Evolutionary conservation across 2,113 vertebrate genomes (phyloP), one percentile per base, ranked within the genome.

Genomic region (Neotoma lepida): DNA sequence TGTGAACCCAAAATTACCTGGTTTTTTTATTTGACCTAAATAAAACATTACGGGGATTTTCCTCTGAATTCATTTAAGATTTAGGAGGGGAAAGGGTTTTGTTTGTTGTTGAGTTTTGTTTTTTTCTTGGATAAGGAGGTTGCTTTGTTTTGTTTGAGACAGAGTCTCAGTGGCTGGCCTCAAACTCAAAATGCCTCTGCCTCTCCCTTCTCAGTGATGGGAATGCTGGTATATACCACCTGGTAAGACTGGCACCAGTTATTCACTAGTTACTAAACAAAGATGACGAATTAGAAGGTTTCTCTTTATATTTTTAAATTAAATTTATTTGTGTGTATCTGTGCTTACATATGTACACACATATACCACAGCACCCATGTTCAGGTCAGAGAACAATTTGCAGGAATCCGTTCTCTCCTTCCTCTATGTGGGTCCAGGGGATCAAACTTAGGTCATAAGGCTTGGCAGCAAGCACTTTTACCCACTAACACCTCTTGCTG

Each of bases 1-100:
- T 93, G 39, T 89, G 35, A 92, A 93, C 54, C 81, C 41, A 93
- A 90, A 58, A 76, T 78, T 17, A 68, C 22, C 22, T 64, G 49
- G 46, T 41, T 44, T 88, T 44, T 88, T 88, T 30, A 58, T 88
- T 73, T 73, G 68, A 58, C 51, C 51, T 88, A 74, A 88, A 61
- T 74, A 88, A 61, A 81, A 58, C 26, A 82, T 81, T 61, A 41
- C 4, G 4, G 24, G 22, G 24, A 58, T 41, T 84, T 84, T 63
- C 26, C n/a, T 84, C 14, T 26, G 26, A 84, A 63, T 30, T 61
- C n/a, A 14, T 82, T 41, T 84, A 44, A 84, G 58, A 8, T 61
- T 84, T 63, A 61, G 10, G 10, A 26, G 9, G 22, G 51, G 39
- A 30, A 84, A 56, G 13, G n/a, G 56, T 28, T 28, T 24, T 82